phyloP scores from a whole-genome alignment of 2,797 vertebrate species.

The Fistularia tabacaria region DNA sequence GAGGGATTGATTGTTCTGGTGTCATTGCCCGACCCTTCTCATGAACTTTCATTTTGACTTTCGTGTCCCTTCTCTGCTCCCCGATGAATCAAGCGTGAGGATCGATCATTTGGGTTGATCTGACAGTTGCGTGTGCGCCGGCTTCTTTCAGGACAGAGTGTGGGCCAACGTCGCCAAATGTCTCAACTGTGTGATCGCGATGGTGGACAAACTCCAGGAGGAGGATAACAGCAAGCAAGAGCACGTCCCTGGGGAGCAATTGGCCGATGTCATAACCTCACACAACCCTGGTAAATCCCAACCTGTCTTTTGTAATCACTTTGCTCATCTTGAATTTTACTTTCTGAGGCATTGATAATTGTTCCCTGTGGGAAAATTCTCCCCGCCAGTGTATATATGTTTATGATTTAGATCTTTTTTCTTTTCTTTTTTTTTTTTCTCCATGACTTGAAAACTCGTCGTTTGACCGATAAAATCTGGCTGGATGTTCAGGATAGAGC shows the following conservation, averaged over 20 bases:
- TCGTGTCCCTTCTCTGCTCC: background rate
- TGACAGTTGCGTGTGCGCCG: conserved; percentile 38
- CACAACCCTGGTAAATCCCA: conserved; percentile 81
- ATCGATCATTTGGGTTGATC: conserved; percentile 9
- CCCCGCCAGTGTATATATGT: background rate
- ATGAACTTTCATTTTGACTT: background rate
- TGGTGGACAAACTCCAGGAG: conserved; percentile 91
- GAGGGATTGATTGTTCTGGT: background rate
- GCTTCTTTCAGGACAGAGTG: conserved; percentile 89
- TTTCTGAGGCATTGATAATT: background rate
- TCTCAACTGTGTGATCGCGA: conserved; percentile 92
- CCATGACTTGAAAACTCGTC: background rate
- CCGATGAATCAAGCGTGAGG: conserved; percentile 3
- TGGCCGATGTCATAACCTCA: conserved; percentile 77
- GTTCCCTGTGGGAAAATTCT: background rate
- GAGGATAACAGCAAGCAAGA: conserved; percentile 71
- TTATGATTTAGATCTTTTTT: background rate
- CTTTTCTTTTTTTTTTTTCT: background rate
- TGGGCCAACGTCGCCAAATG: conserved; percentile 95
- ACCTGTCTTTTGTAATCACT: background rate
- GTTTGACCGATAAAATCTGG: background rate
- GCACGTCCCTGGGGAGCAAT: conserved; percentile 62
- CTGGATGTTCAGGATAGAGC: no score
- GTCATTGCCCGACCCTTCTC: background rate
- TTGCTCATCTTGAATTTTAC: background rate